phyloP scores from a whole-genome alignment of 2,113 vertebrate species.

The Anguilla japonica region DNA sequence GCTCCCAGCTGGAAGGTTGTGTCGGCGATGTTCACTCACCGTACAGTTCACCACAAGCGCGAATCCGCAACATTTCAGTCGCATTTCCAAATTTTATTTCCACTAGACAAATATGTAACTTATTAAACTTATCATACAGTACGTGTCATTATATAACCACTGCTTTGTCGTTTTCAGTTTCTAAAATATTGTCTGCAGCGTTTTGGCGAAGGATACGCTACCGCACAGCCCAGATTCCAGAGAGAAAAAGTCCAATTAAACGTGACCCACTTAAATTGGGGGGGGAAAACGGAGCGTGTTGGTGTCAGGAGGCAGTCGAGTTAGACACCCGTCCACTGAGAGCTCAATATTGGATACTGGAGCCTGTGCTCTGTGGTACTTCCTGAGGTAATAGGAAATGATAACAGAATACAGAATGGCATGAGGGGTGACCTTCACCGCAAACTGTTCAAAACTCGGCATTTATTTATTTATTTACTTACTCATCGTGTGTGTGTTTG shows the following conservation, averaged over 20 bases:
- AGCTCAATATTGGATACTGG: background rate
- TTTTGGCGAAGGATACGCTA: background rate
- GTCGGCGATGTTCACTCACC: background rate
- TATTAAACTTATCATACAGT: no score
- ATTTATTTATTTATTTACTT: background rate
- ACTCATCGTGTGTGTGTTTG: background rate
- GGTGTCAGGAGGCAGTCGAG: background rate
- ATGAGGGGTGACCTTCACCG: background rate
- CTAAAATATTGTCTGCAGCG: background rate
- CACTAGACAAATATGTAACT: no score
- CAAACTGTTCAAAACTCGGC: background rate
- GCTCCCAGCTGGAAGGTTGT: background rate
- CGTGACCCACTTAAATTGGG: background rate
- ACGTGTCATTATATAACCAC: background rate
- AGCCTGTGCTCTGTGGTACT: background rate
- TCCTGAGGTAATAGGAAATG: background rate
- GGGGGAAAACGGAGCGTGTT: background rate
- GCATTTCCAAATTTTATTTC: background rate
- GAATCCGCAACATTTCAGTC: background rate
- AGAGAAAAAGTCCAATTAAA: constrained; percentile 4
- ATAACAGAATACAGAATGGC: background rate
- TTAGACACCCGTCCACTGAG: background rate
- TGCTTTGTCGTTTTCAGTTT: background rate
- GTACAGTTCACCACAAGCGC: background rate
- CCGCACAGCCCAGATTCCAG: background rate